phyloP scores from a whole-genome alignment of 2,888 invertebrate species.

The Ametastegia equiseti region DNA sequence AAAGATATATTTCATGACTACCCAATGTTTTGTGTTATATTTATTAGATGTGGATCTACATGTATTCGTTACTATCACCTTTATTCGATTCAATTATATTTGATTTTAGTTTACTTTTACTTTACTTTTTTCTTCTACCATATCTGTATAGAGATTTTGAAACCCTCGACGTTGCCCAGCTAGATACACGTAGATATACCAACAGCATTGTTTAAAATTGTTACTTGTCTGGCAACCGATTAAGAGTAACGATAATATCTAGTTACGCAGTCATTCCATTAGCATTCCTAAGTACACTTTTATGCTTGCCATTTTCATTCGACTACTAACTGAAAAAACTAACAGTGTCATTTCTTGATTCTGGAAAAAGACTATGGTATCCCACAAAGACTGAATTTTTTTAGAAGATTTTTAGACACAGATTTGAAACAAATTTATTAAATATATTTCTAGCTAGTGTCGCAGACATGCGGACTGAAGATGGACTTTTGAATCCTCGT shows the following conservation, averaged over 20 bases:
- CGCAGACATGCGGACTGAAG: slow-evolving; percentile 5
- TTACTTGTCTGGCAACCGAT: background rate
- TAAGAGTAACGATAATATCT: background rate
- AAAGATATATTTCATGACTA: slow-evolving; percentile 15
- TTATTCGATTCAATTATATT: background rate
- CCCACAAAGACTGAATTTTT: slow-evolving; percentile 27
- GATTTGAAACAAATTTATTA: slow-evolving; percentile 27
- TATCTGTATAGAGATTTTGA: background rate
- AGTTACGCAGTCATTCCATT: slow-evolving; percentile 24
- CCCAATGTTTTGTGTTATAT: slow-evolving; percentile 21
- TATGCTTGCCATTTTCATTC: slow-evolving; percentile 8
- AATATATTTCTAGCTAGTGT: background rate
- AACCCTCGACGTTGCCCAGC: background rate
- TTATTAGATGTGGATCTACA: slow-evolving; percentile 16
- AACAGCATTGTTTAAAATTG: background rate
- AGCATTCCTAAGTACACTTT: slow-evolving; percentile 40
- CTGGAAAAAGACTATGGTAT: slow-evolving; percentile 24
- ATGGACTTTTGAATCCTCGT: background rate
- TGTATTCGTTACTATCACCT: slow-evolving; percentile 3
- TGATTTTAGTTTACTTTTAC: background rate
- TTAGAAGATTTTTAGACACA: slow-evolving; percentile 11
- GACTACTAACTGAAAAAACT: background rate
- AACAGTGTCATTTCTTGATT: background rate
- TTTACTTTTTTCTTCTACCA: background rate
- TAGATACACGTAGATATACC: background rate